Evolutionary conservation across 1,140 invertebrate genomes (phyloP), one percentile per base, ranked within the genome.

Genomic region (Scaptomyza pallida): DNA sequence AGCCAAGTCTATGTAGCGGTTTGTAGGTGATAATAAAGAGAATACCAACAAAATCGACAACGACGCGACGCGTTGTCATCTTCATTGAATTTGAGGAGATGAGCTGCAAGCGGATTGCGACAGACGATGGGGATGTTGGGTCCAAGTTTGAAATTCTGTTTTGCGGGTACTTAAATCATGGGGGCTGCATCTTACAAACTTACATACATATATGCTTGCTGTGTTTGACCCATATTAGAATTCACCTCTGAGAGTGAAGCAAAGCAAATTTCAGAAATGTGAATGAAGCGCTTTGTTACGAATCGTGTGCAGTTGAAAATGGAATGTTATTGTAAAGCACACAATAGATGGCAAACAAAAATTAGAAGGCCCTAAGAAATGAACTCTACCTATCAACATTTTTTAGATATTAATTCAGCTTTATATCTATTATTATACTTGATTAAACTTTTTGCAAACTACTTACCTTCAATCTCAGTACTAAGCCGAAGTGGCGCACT

Each of bases 181-280:
- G 65, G 80, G 72, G 70, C 70, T 74, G 72, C 73, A 81, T 85
- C 89, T 89, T 77, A 85, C 85, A n/a, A n/a, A n/a, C n/a, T n/a
- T n/a, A n/a, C n/a, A n/a, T n/a, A n/a, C n/a, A n/a, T n/a, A n/a
- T n/a, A 89, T 85, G 85, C 82, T 65, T 86, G 77, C 78, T 89
- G 77, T 77, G 64, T 89, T 86, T 89, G 86, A 89, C 86, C 86
- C 86, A 89, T 89, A 85, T 86, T 89, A 80, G 80, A 89, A 89
- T 89, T 89, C 75, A 77, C 80, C 71, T 78, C 45, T 55, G 19
- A 67, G 60, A 65, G 62, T 40, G 41, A 48, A 54, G 45, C 52
- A 54, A 57, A 62, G 51, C 43, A 35, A 70, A 70, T 60, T 62
- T 61, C 56, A 72, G 60, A 68, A 59, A 30, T 47, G 50, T 40